Percentiles rank a stretch among this genome's conserved stretches.
Evolutionary conservation across 2,797 vertebrate species (phyloP).

Genomic region (Rhinatrema bivittatum): DNA sequence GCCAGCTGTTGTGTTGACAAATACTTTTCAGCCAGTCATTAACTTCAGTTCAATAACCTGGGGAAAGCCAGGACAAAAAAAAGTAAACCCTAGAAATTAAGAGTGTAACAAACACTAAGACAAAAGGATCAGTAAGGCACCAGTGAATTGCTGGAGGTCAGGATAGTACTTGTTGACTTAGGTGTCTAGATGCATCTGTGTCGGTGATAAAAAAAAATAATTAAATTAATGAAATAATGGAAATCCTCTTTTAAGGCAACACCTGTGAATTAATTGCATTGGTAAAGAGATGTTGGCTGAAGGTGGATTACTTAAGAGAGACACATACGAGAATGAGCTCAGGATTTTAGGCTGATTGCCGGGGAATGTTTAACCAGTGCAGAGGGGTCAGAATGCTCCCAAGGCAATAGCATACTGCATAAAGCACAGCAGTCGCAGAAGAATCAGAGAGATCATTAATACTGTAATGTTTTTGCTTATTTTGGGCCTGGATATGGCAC

Average conservation of each 20-base stretch:
- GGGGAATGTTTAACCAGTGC: no score
- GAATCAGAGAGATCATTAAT: no score
- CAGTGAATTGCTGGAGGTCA: constrained; percentile 14
- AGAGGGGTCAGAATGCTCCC: not conserved
- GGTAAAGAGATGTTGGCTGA: constrained; percentile 9
- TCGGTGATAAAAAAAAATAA: constrained; percentile 18
- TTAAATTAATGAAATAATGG: constrained; percentile 8
- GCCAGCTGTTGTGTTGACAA: constrained; percentile 94
- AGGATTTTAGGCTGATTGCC: not conserved
- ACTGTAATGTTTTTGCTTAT: no score
- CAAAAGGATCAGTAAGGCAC: constrained; percentile 21
- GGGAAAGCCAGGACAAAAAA: constrained; percentile 58
- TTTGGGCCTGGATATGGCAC: no score
- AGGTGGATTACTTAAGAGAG: not conserved
- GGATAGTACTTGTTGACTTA: constrained; percentile 19
- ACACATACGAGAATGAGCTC: accelerated
- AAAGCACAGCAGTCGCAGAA: not conserved
- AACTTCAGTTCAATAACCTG: constrained; percentile 78
- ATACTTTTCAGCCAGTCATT: constrained; percentile 90
- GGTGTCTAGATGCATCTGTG: constrained; percentile 9
- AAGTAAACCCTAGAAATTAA: constrained; percentile 34
- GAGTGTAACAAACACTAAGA: constrained; percentile 25
- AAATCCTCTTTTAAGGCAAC: constrained; percentile 14
- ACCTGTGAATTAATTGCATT: no score
- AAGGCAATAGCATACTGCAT: accelerated